Evolutionary conservation across 1,140 invertebrate genomes (phyloP), one percentile per base, ranked within the genome.

Genomic region (Zaprionus davidi): DNA sequence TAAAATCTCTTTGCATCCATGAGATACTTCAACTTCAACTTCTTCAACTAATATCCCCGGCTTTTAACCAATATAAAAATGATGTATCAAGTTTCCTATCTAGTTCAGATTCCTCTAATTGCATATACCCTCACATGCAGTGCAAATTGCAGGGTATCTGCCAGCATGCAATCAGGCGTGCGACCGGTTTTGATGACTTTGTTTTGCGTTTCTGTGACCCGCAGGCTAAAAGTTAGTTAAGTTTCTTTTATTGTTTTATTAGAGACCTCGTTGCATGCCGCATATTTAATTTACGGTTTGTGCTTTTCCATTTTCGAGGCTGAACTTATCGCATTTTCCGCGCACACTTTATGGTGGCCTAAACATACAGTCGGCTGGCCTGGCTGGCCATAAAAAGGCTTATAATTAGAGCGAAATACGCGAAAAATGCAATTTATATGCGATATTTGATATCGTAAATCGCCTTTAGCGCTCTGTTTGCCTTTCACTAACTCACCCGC

Each of bases 111-210:
- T 17, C n/a, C 6, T 9, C 7, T 2, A n/a, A n/a, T 20, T n/a
- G 41, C n/a, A 17, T 17, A 46, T 1, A 17, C 41, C 41, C 41
- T 11, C 46, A 0, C 5, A 5, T 24, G 11, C 46, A 46, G 6
- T 17, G 0, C 41, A 46, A 34, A 34, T 11, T 22, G n/a, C 2
- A 62, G 70, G 11, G 78, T 69, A 79, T 69, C 11, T 66, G 51
- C 26, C 58, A 36, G 49, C 76, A 75, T 70, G 71, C 76, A 78
- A 78, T 75, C 62, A 62, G 64, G 44, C 46, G 46, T 70, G 38
- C 49, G 65, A 79, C 71, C 78, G 66, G 78, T 74, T 78, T 78
- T 78, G 78, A 81, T 81, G 78, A 81, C 78, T 81, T 81, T 81
- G 76, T 81, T 81, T 75, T 74, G 51, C 46, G 60, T 76, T 67